Percentiles rank a stretch among this genome's conserved stretches.
Conservation (phyloP, 1,140 invertebrate species). For the Mya arenaria region DNA sequence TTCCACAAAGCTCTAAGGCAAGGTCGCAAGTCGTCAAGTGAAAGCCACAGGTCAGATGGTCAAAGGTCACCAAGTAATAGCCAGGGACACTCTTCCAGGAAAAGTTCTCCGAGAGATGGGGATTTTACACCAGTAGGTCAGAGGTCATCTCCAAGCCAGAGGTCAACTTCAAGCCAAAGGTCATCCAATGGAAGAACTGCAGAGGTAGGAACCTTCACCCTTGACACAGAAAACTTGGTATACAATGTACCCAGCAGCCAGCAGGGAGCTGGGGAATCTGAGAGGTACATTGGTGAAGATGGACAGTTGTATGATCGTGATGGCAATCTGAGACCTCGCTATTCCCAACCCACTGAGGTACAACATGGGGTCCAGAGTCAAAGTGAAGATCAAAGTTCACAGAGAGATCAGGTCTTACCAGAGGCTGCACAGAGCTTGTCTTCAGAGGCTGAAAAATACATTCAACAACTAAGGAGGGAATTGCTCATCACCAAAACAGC, state of each 20-base stretch:
- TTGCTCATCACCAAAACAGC: constrained; percentile 68
- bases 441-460: constrained; percentile 65
- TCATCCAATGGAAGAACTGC: background rate
- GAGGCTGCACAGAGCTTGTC: constrained; percentile 21
- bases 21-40: too few relatives aligned
- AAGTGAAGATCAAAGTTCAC: background rate
- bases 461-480: constrained; percentile 66
- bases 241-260: background rate
- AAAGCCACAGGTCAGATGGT: background rate
- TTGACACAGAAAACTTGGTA: constrained; percentile 22
- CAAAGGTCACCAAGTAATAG: too few relatives aligned
- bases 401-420: background rate
- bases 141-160: too few relatives aligned
- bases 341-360: constrained; percentile 10
- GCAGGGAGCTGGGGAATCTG: background rate
- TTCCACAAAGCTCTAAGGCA: too few relatives aligned
- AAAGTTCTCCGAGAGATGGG: too few relatives aligned
- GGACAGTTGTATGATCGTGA: constrained; percentile 39
- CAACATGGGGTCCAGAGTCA: background rate
- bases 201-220: background rate
- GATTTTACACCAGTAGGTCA: too few relatives aligned
- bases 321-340: constrained; percentile 36
- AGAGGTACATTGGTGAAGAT: constrained; percentile 12
- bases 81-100: too few relatives aligned
- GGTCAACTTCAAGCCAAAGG: background rate